Conservation (phyloP, 2,797 vertebrate species). For the Acipenser oxyrinchus region DNA sequence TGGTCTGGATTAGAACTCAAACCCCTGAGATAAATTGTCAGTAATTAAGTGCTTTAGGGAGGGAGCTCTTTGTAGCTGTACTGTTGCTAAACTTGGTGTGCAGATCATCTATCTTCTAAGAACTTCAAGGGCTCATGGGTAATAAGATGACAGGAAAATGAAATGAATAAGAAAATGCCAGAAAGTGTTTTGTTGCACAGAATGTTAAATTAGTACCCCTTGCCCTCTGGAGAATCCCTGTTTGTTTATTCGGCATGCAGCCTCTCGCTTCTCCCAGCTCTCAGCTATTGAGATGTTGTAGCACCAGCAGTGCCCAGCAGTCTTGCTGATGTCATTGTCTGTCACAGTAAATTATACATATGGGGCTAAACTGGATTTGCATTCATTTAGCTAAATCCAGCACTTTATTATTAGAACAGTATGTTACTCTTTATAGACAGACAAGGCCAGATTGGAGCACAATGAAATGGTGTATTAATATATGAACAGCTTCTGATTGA, state of each 20-base stretch:
- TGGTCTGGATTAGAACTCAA: slow-evolving; percentile 1
- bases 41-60: background rate
- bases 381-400: no score
- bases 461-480: no score
- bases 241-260: slow-evolving; percentile 26
- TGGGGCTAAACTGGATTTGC: background rate
- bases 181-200: background rate
- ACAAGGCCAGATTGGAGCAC: no score
- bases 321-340: slow-evolving; percentile 1
- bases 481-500: no score
- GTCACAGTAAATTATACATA: background rate
- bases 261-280: slow-evolving; percentile 20
- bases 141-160: background rate
- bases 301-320: slow-evolving; percentile 18
- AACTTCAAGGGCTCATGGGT: background rate
- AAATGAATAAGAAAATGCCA: background rate
- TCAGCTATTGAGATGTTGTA: slow-evolving; percentile 20
- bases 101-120: background rate
- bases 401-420: no score
- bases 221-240: slow-evolving; percentile 15
- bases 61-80: background rate
- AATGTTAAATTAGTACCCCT: slow-evolving; percentile 6
- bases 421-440: no score
- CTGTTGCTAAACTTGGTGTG: background rate
- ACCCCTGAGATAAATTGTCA: background rate